Evolutionary conservation across 2,797 vertebrate species (phyloP).

Genomic region (Falco rusticolus): DNA sequence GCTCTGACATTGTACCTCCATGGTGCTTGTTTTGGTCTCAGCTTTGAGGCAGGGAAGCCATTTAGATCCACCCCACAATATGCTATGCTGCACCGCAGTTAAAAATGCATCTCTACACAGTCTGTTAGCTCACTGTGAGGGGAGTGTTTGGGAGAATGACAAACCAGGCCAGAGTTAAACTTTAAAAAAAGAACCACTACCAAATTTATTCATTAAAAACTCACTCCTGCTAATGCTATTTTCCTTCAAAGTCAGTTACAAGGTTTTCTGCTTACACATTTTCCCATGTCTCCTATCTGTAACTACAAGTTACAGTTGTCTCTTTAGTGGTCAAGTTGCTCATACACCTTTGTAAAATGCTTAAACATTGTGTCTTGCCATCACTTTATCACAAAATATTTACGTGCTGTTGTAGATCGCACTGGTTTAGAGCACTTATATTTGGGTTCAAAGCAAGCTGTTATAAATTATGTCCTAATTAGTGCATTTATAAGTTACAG

Average conservation of each 20-base stretch:
- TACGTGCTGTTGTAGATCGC: background rate
- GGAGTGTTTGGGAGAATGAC: background rate
- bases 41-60: background rate
- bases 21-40: background rate
- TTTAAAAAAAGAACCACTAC: background rate
- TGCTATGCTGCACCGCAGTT: background rate
- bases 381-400: background rate
- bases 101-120: too few relatives aligned
- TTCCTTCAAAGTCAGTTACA: background rate
- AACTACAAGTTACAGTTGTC: background rate
- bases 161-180: background rate
- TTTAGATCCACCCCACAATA: background rate
- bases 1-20: background rate
- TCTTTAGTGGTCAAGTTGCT: background rate
- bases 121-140: background rate
- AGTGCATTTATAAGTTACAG: background rate
- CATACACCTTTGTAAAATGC: background rate
- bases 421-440: background rate
- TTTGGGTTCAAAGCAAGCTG: background rate
- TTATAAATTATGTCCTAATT: background rate
- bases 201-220: background rate
- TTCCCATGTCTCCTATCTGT: background rate
- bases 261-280: background rate
- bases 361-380: background rate
- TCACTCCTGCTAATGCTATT: background rate